Evolutionary conservation across 2,888 invertebrate species (phyloP).

Genomic region (Cephus pygmeus): DNA sequence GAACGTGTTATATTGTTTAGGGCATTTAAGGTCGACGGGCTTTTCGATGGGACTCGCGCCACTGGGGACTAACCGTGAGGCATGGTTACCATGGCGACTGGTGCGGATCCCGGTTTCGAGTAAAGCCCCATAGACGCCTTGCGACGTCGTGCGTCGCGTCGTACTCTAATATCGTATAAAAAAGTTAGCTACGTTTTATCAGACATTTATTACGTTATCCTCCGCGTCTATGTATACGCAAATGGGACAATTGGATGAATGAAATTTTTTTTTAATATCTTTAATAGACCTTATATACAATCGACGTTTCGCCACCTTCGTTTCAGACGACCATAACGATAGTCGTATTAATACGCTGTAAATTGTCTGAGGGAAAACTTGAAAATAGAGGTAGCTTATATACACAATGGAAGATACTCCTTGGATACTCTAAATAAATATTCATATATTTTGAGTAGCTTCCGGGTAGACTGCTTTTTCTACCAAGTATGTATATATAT

Average conservation of each 20-base stretch:
- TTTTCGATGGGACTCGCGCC: constrained; percentile 12
- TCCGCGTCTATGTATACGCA: not conserved
- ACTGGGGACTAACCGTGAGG: constrained; percentile 20
- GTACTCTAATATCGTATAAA: not conserved
- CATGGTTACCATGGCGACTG: constrained; percentile 35
- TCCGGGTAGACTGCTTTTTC: not conserved
- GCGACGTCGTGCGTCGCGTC: not conserved
- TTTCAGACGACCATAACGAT: not conserved
- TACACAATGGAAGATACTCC: not conserved
- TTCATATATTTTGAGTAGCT: constrained; percentile 4
- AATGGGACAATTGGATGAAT: not conserved
- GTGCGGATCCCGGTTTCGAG: constrained; percentile 30
- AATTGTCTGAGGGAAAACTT: not conserved
- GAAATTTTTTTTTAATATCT: not conserved
- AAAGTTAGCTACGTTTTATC: not conserved
- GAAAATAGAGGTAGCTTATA: not conserved
- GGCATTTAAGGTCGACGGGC: constrained; percentile 26
- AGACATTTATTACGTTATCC: not conserved
- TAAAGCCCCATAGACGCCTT: constrained; percentile 10
- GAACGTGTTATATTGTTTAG: constrained; percentile 29
- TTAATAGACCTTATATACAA: not conserved
- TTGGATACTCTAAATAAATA: not conserved
- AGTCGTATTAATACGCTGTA: not conserved
- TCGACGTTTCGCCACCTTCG: not conserved
- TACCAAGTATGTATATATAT: too few species aligned